Conservation (phyloP, 2,113 vertebrate species). For the Aptenodytes forsteri region DNA sequence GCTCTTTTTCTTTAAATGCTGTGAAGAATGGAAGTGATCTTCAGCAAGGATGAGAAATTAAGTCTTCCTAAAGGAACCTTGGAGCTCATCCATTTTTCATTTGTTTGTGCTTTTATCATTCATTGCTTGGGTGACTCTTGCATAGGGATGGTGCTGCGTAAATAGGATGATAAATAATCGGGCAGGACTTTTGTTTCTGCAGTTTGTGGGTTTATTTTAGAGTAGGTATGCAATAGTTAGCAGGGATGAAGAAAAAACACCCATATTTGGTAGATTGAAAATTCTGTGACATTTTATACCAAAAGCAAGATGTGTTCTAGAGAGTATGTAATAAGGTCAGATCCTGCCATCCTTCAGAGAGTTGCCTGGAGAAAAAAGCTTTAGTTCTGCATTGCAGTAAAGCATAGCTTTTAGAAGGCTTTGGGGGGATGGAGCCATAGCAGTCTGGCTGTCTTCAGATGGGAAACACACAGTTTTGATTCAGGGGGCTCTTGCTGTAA, state of each 20-base stretch:
- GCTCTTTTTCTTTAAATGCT: neutral
- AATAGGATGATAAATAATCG: neutral
- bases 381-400: neutral
- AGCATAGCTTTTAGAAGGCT: neutral
- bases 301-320: neutral
- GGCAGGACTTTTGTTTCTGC: neutral
- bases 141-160: neutral
- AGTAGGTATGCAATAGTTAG: neutral
- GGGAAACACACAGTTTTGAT: neutral
- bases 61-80: neutral
- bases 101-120: constrained; percentile 27
- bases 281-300: neutral
- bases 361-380: neutral
- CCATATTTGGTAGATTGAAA: neutral
- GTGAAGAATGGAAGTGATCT: neutral
- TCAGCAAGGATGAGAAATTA: neutral
- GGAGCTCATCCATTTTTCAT: constrained; percentile 41
- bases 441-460: neutral
- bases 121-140: neutral
- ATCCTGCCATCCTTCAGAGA: neutral
- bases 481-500: neutral
- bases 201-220: neutral
- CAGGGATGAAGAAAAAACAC: neutral
- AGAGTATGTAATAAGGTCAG: neutral
- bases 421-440: neutral